Base-by-base conservation (phyloP, 1,140 invertebrate species). In the Caenorhabditis tropicalis region DNA sequence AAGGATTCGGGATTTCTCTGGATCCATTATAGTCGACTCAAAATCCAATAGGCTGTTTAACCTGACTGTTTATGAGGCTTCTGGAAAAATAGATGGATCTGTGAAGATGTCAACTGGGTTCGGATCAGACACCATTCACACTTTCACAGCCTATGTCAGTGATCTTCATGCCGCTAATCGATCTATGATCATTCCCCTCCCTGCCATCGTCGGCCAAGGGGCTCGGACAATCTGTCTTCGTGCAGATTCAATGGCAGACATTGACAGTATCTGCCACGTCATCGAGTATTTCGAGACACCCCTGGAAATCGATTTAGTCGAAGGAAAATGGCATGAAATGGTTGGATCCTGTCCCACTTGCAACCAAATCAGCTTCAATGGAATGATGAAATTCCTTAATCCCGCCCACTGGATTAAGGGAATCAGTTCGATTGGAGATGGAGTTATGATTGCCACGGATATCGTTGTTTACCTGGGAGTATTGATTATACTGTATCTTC, bases 1-100 rank as follows among this genome's bases (percentile, higher is more conserved):
- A 1, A 27, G 74, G 24, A 87, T 87, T 31, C 21, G 79, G 1
- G 83, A 82, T 15, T 87, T 87, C 81, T 49, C 58, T 21, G 86
- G 86, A 39, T 84, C 86, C n/a, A 82, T 87, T 19, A 79, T 87
- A 19, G 84, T 87, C 0, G 86, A 87, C 46, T 82, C 86, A 5
- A 81, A 81, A 29, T 79, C 56, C n/a, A 86, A 86, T 49, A 21
- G 84, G 29, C 80, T 53, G 10, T 84, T 87, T 81, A 87, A 87
- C 31, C 24, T 87, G 33, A 82, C 84, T 0, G 84, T 87, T 31
- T 86, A 82, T 39, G 86, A 79, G n/a, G 81, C 86, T 5, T 86
- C 84, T 51, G 86, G 86, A 36, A 87, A 85, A 60, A 53, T 87
- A 19, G 82, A 87, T 58, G 86, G 86, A 24, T 36, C 87, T 12